Evolutionary conservation across 2,888 invertebrate genomes (phyloP).

Genomic region (Monopis laevigella): DNA sequence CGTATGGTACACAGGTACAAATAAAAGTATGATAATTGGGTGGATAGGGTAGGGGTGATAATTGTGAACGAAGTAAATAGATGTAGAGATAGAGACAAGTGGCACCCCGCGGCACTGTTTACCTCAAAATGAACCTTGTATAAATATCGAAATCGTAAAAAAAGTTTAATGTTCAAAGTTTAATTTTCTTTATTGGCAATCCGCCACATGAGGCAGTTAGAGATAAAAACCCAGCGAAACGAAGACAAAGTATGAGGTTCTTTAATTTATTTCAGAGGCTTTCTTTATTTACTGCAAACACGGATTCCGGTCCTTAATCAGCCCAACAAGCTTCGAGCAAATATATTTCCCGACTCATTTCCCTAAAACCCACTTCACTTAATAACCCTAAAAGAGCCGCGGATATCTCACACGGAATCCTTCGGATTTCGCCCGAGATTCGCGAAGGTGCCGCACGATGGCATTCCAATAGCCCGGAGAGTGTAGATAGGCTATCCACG

Average conservation of each 20-base stretch:
- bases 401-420: slow-evolving; percentile 58
- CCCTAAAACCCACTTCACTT: slow-evolving; percentile 61
- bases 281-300: slow-evolving; percentile 48
- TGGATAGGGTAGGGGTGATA: too few relatives aligned
- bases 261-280: slow-evolving; percentile 48
- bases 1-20: too few relatives aligned
- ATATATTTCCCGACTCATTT: slow-evolving; percentile 56
- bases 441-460: slow-evolving; percentile 30
- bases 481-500: slow-evolving; percentile 43
- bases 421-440: slow-evolving; percentile 42
- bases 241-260: slow-evolving; percentile 45
- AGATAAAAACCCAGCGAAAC: slow-evolving; percentile 30
- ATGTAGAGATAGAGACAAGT: too few relatives aligned
- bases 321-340: slow-evolving; percentile 28
- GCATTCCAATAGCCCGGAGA: slow-evolving; percentile 36
- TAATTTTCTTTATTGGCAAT: slow-evolving; percentile 51
- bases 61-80: too few relatives aligned
- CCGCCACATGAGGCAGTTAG: slow-evolving; percentile 33
- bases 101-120: too few relatives aligned
- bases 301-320: slow-evolving; percentile 33
- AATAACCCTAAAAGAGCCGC: slow-evolving; percentile 58
- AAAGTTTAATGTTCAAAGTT: too few relatives aligned
- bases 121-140: too few relatives aligned
- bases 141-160: too few relatives aligned
- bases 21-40: too few relatives aligned